These are phyloP conservation scores for Malurus melanocephalus DNA, from an alignment of 2,113 vertebrate species.

Conservation along the genomic window DNA sequence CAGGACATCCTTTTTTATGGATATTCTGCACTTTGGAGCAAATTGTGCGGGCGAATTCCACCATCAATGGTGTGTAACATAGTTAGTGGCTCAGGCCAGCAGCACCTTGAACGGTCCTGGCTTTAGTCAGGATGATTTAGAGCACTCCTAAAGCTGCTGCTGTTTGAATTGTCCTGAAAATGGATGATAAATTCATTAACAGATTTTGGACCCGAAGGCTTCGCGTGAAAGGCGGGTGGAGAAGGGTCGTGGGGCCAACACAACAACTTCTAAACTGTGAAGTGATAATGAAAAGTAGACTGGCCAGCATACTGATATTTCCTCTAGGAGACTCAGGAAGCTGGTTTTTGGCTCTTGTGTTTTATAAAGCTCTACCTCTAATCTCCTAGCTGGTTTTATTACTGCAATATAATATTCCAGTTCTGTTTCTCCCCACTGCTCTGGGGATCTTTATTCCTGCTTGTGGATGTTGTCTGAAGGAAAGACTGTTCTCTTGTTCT, in stretches of 20 bases:
- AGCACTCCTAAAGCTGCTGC: not conserved
- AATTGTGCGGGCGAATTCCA: conserved; percentile 9
- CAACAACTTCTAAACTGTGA: not conserved
- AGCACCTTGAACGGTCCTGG: conserved; percentile 30
- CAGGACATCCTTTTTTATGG: not conserved
- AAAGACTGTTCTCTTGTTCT: not conserved
- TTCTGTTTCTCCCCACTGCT: not conserved
- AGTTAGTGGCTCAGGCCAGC: not conserved
- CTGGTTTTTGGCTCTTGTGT: not conserved
- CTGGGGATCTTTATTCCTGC: not conserved
- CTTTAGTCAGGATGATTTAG: conserved; percentile 31
- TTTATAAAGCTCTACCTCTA: conserved; percentile 24
- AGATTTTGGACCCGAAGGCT: not conserved
- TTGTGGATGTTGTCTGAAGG: not conserved
- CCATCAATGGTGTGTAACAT: conserved; percentile 41
- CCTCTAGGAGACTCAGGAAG: conserved; percentile 15
- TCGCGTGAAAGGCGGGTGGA: not conserved
- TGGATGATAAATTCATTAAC: conserved; percentile 6
- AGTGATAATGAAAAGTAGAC: conserved; percentile 39
- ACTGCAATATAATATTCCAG: conserved; percentile 14
- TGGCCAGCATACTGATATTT: conserved; percentile 18
- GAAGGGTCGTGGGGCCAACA: not conserved
- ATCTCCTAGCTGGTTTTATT: conserved; percentile 1
- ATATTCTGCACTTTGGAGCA: not conserved
- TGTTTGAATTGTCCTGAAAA: conserved; percentile 34